These are phyloP conservation scores for Drosophila mettleri DNA, from an alignment of 2,888 invertebrate genomes.

Conservation along the genomic window DNA sequence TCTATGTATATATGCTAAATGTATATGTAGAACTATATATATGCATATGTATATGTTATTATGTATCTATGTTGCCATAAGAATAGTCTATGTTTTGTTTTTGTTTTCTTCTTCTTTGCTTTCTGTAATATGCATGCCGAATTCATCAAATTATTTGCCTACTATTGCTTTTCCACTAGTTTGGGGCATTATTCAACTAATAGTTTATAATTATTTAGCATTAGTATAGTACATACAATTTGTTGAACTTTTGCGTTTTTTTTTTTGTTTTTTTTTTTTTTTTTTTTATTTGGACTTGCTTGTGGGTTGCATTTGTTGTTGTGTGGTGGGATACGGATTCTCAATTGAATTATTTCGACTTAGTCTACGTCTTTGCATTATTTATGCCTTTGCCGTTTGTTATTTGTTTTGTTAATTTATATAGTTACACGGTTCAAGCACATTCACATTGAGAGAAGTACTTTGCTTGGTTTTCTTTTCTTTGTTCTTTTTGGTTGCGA, in stretches of 20 bases:
- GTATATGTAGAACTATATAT: conserved; percentile 33
- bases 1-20: conserved; percentile 32
- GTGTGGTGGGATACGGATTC: conserved; percentile 74
- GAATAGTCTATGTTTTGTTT: conserved; percentile 34
- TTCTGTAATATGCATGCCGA: conserved; percentile 32
- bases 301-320: conserved; percentile 69
- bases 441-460: conserved; percentile 59
- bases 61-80: conserved; percentile 38
- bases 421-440: conserved; percentile 39
- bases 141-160: conserved; percentile 24
- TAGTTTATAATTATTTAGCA: conserved; percentile 34
- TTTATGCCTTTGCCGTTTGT: conserved; percentile 19
- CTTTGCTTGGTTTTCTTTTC: conserved; percentile 19
- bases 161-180: conserved; percentile 41
- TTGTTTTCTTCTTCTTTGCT: neutral
- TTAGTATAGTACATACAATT: conserved; percentile 32
- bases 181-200: conserved; percentile 38
- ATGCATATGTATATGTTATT: conserved; percentile 36
- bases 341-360: conserved; percentile 49
- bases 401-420: conserved; percentile 33
- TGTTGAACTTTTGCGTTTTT: conserved; percentile 17
- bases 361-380: conserved; percentile 37
- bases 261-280: no score
- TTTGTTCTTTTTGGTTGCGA: no score
- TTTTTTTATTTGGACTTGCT: conserved; percentile 73